Evolutionary conservation across 2,797 vertebrate species (phyloP), one percentile per base, ranked within the genome.

Genomic region (Cryptoprocta ferox): DNA sequence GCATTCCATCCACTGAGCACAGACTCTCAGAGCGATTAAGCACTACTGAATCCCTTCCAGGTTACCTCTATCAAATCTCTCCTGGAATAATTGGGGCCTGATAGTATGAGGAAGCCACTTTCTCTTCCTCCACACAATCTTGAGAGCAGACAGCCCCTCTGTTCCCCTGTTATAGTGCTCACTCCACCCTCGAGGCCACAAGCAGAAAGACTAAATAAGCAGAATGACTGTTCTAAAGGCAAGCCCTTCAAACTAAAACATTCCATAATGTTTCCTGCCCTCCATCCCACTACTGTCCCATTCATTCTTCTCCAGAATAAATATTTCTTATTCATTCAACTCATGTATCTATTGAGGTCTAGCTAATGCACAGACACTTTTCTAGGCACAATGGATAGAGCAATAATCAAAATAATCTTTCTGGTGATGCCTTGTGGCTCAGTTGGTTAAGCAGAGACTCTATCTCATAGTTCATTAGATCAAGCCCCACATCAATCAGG

Each of bases 241-340:
- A 84, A 65, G 6, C 53, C 70, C 7, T 94, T 84, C 18, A 68
- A 65, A 86, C 19, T 66, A 2, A 91, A 28, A 42, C 42, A 50
- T 61, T 56, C 71, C 21, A 16, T 42, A n/a, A 45, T 15, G 63
- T 79, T 37, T 73, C 84, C 53, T 79, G 4, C 66, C 45, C 63
- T 80, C 28, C 35, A 45, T 53, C 37, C 21, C 16, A 35, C 15
- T 35, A 71, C 66, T 18, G 88, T 6, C 28, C 63, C 26, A 71
- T 65, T 78, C 35, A 26, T 71, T 89, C 48, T 81, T 61, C 84
- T 84, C 53, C 39, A 79, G n/a, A 73, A 24, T 32, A 78, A 83
- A 45, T 92, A 28, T 50, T 92, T 89, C 56, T 73, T 73, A 79
- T 71, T 88, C 71, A 42, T 79, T 94, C 56, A 89, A 80, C 28